Conservation (phyloP, 2,888 invertebrate species). For the Tipula unca region DNA sequence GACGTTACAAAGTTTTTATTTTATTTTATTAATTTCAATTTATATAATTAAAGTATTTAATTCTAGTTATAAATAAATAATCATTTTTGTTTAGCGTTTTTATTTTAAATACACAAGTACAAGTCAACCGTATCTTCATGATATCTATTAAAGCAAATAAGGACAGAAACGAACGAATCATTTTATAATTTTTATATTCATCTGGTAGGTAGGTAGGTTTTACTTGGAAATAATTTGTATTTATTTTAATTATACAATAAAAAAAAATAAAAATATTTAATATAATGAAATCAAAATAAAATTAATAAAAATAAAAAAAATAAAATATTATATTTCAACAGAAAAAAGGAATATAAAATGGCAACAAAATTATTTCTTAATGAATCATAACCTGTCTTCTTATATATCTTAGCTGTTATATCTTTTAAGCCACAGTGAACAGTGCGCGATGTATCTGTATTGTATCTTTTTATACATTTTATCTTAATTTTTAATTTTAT, state of each 20-base stretch:
- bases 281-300: neutral
- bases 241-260: neutral
- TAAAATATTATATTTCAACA: neutral
- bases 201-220: neutral
- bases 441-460: neutral
- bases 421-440: neutral
- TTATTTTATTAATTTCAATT: neutral
- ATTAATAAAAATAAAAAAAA: neutral
- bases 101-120: neutral
- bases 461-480: neutral
- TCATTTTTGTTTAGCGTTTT: neutral
- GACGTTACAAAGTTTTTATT: neutral
- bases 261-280: neutral
- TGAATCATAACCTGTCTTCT: constrained; percentile 14
- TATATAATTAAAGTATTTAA: neutral
- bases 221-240: neutral
- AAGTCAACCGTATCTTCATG: neutral
- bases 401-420: neutral
- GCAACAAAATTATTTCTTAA: constrained; percentile 14
- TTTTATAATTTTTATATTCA: neutral
- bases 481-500: neutral
- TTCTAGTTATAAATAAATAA: neutral
- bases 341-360: neutral
- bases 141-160: neutral
- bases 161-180: neutral